Conservation (phyloP, 2,888 invertebrate genomes). For the Synergus itoensis region DNA sequence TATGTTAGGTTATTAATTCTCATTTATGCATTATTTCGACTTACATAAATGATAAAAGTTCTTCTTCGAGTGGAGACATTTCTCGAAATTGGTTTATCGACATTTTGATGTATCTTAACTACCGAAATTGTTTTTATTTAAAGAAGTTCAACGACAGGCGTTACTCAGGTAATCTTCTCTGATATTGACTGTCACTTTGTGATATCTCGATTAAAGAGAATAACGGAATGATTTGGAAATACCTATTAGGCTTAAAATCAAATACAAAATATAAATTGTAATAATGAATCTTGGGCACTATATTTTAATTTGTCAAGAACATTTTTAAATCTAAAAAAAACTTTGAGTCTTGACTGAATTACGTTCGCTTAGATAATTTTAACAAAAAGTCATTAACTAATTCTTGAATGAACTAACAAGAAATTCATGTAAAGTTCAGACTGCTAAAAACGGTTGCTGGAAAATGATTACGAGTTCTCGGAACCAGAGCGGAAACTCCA, state of each 20-base stretch:
- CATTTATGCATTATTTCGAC: conserved; percentile 5
- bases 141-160: background rate
- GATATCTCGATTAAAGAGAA: background rate
- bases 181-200: conserved; percentile 10
- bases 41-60: conserved; percentile 28
- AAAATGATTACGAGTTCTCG: background rate
- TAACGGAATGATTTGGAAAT: background rate
- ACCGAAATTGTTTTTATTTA: background rate
- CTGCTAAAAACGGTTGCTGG: background rate
- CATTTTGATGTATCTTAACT: conserved; percentile 1
- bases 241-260: no score
- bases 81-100: conserved; percentile 38
- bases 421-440: background rate
- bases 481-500: conserved; percentile 1
- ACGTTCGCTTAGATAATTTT: background rate
- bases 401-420: background rate
- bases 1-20: conserved; percentile 28
- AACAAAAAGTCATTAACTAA: background rate
- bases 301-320: no score
- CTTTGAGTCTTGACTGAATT: background rate
- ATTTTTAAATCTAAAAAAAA: background rate
- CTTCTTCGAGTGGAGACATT: conserved; percentile 32
- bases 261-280: no score
- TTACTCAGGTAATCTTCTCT: conserved; percentile 2
- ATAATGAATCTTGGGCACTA: background rate